Base-by-base conservation (phyloP, 1,140 invertebrate species). In the Drosophila arawakana region DNA sequence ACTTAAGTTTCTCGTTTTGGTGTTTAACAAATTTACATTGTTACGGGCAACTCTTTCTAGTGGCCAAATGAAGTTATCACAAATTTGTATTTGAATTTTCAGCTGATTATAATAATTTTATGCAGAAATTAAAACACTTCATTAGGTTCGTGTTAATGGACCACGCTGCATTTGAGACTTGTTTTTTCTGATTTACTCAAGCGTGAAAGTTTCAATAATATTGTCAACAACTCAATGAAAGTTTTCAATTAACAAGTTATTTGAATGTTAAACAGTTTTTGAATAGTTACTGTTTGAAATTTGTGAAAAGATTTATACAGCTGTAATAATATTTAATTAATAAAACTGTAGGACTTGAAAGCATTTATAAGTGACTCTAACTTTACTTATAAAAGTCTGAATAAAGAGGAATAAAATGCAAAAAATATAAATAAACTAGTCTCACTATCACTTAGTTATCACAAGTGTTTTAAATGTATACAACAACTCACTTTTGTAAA, bases 91-190 rank as follows among this genome's bases (percentile, higher is more conserved):
- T 70, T 39, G 39, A 54, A 35, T 54, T 34, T 18, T 47, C 44
- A 49, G 57, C 66, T 86, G 67, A 73, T 86, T 81, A 61, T 55
- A 62, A 59, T 60, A 86, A 82, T 69, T 72, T 80, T 88, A 80
- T 86, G 50, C 73, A 41, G 69, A 74, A 74, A 83, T 72, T 70
- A 83, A 89, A 63, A 89, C 83, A 89, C 83, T 77, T 88, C 84
- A 88, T 89, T 88, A 88, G 71, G 59, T 52, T 62, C 37, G 80
- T 83, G 83, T 89, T 89, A 88, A 89, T 88, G 66, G 57, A 37
- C 62, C 39, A 65, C 43, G 60, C 49, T 63, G 59, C 46, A 46
- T 55, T 49, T 75, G 66, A 67, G 41, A 57, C 13, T 46, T 18
- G 30, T 70, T 54, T 41, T 25, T 35, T 70, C 25, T 5, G 25